These are phyloP conservation scores for Xiphorhynchus elegans DNA, from an alignment of 2,113 vertebrate genomes.

Conservation along the genomic window DNA sequence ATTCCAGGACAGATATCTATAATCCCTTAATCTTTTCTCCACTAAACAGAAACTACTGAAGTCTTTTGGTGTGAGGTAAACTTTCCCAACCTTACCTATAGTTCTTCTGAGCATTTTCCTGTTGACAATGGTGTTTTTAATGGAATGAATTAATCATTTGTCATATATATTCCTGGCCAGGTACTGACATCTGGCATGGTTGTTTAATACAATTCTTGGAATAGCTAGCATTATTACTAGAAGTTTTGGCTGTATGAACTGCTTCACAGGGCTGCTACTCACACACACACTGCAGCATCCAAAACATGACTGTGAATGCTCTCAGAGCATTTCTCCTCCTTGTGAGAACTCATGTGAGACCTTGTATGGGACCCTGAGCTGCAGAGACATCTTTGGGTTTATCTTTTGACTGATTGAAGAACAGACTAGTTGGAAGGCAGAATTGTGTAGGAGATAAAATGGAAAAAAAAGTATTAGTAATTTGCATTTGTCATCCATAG, in stretches of 20 bases:
- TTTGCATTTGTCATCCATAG: background rate
- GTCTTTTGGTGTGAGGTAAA: background rate
- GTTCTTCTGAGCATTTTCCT: background rate
- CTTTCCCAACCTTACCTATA: background rate
- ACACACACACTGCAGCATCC: fast-evolving
- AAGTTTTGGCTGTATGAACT: background rate
- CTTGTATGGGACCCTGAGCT: background rate
- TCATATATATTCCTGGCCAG: background rate
- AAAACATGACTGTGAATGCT: background rate
- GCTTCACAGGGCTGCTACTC: background rate
- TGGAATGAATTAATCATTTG: background rate
- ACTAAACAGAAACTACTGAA: background rate
- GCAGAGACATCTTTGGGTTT: background rate
- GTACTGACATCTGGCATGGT: background rate
- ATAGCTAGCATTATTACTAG: background rate
- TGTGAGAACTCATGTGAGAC: background rate
- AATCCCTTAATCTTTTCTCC: background rate
- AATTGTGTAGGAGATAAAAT: background rate
- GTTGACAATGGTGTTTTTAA: background rate
- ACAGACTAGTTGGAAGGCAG: background rate
- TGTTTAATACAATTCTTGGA: background rate
- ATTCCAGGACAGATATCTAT: background rate
- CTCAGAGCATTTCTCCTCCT: background rate
- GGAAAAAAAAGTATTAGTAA: background rate
- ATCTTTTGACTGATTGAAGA: background rate